Evolutionary conservation across 1,140 invertebrate genomes (phyloP), one percentile per base, ranked within the genome.

Genomic region (Trachelipus rathkii): DNA sequence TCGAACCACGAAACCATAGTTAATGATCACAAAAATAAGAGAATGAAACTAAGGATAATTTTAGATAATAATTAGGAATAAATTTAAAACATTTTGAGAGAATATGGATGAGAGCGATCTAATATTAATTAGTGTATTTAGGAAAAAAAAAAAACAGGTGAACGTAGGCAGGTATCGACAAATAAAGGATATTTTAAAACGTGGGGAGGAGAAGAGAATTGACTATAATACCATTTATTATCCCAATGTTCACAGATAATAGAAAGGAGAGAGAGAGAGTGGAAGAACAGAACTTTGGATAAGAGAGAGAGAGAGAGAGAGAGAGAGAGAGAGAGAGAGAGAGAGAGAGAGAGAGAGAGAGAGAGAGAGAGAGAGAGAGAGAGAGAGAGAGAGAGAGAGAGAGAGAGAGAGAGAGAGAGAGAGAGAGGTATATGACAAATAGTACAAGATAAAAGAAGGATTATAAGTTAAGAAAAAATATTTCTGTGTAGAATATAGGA

Each of bases 381-480:
- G 46, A 50, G 46, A 50, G 15, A 50, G 46, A 50, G 46, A 50
- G 46, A 50, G 46, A 50, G 46, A 50, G 46, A 50, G 46, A 50
- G 46, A 50, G 46, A 50, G 46, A 50, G 46, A 50, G 46, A 50
- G 46, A 50, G 46, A 50, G 46, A 50, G 46, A 50, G 46, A 50
- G 46, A 50, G 46, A 50, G 46, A 50, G 46, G n/a, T n/a, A n/a
- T n/a, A n/a, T n/a, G n/a, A n/a, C n/a, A n/a, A n/a, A n/a, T n/a
- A n/a, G n/a, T n/a, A n/a, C n/a, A n/a, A n/a, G n/a, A n/a, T n/a
- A n/a, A n/a, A n/a, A n/a, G n/a, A n/a, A n/a, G n/a, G n/a, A n/a
- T n/a, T n/a, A n/a, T n/a, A n/a, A n/a, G n/a, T n/a, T n/a, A n/a
- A n/a, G n/a, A n/a, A n/a, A n/a, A n/a, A n/a, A n/a, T n/a, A n/a